Conservation (phyloP, 2,113 vertebrate species). For the Crotalus helleri region DNA sequence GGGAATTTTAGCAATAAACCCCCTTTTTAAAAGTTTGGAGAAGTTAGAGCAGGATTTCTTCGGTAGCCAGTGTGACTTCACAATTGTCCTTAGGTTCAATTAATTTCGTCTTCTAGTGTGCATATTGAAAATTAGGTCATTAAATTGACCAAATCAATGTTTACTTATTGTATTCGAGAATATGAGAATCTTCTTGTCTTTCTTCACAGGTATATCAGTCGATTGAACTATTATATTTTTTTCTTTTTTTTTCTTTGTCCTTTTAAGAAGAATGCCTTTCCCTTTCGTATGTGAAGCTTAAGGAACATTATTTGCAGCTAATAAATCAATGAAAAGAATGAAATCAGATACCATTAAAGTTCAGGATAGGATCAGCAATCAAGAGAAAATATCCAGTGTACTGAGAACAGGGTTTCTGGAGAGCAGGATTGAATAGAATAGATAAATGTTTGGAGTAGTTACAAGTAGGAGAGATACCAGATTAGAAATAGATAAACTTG, state of each 20-base stretch:
- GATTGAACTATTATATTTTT: background rate
- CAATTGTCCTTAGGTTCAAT: background rate
- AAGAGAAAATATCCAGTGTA: background rate
- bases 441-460: background rate
- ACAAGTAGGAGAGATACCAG: background rate
- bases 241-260: background rate
- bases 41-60: background rate
- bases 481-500: background rate
- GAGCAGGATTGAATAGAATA: background rate
- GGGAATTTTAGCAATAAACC: background rate
- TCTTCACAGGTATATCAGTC: background rate
- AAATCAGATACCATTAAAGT: background rate
- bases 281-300: background rate
- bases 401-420: background rate
- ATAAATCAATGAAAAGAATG: background rate
- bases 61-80: background rate
- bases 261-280: background rate
- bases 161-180: background rate
- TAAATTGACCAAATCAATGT: background rate
- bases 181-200: background rate
- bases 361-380: background rate
- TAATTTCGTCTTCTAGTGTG: background rate
- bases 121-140: background rate
- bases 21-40: background rate
- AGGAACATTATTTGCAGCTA: background rate